phyloP scores from a whole-genome alignment of 1,140 invertebrate genomes.

The Drosophila ogumai region DNA sequence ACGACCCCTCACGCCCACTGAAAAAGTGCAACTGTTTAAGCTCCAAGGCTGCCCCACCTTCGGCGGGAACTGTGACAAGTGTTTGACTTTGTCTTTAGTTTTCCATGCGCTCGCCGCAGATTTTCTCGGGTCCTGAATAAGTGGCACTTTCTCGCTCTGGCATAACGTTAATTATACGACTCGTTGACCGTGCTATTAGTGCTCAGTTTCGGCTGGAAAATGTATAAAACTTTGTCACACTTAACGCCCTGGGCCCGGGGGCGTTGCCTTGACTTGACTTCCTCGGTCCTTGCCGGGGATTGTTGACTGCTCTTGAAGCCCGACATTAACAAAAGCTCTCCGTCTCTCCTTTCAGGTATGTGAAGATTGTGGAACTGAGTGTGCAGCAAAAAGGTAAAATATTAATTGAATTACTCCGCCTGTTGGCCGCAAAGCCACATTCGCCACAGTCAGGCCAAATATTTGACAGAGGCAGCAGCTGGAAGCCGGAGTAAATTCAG shows the following conservation, averaged over 20 bases:
- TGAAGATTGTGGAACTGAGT: slow-evolving; percentile 28
- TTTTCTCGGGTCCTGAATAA: slow-evolving; percentile 16
- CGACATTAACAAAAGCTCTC: slow-evolving; percentile 26
- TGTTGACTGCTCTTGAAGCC: slow-evolving; percentile 2
- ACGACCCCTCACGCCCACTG: slow-evolving; percentile 31
- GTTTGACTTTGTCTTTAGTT: slow-evolving; percentile 78
- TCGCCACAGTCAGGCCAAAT: slow-evolving; percentile 40
- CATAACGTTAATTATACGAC: slow-evolving; percentile 78
- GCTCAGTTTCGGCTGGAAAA: slow-evolving; percentile 61
- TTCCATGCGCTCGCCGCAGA: slow-evolving; percentile 28
- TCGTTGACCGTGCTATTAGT: slow-evolving; percentile 79
- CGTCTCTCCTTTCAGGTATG: slow-evolving; percentile 56
- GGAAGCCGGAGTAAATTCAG: slow-evolving; percentile 19
- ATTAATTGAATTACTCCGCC: slow-evolving; percentile 43
- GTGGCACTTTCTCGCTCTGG: slow-evolving; percentile 44
- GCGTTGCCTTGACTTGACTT: slow-evolving; percentile 8
- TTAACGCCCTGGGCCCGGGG: slow-evolving; percentile 32
- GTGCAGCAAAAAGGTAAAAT: slow-evolving; percentile 46
- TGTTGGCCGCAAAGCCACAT: slow-evolving; percentile 44
- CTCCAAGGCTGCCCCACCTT: slow-evolving; percentile 15
- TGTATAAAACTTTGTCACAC: slow-evolving; percentile 74
- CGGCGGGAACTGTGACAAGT: slow-evolving; percentile 60
- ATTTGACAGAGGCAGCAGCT: slow-evolving; percentile 34
- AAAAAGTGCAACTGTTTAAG: slow-evolving; percentile 74
- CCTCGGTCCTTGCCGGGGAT: not conserved